Base-by-base conservation (phyloP, 2,797 vertebrate species). In the Sebastes taczanowskii region DNA sequence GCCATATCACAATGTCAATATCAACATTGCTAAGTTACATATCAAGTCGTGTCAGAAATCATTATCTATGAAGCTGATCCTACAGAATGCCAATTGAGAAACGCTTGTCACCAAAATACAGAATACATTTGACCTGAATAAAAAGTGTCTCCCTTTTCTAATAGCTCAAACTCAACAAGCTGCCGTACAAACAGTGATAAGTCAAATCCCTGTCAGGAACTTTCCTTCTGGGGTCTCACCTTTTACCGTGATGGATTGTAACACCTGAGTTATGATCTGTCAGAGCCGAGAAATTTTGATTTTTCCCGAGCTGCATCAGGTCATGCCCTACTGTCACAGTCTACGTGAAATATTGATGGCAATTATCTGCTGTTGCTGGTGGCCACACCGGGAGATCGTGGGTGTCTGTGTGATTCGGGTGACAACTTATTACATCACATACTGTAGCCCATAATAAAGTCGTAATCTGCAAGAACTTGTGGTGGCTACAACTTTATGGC, bases 291-390 rank as follows among this genome's bases (percentile, higher is more conserved):
- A 86, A 77, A 80, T 88, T 93, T 87, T 62, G 88, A 94, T 90
- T 94, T 93, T 91, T 83, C 80, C 85, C 83, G 72, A 91, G 91
- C 86, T 62, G 81, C 87, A 91, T 84, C 74, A 71, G 90, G 92
- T 89, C 89, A 11, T 74, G 84, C 86, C 86, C 88, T 23, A 35
- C 82, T 90, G 90, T 93, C 92, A 85, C 62, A 63, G 78, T 78
- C 76, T 68, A 63, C 7, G 60, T 89, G 83, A 92, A 92, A 92
- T 93, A 94, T 92, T 89, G 93, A 92, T 81, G 83, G 82, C 86
- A 89, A 91, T 90, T 90, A 91, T 89, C 63, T 74, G 68, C 34
- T 55, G 55, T 74, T 73, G 80, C 79, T 42, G 77, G 88, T 74
- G 76, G 88, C 76, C 75, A 85, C 53, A 34, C 53, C 1, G 10